Conservation (phyloP, 1,140 invertebrate species). For the Bradynema listronoti region DNA sequence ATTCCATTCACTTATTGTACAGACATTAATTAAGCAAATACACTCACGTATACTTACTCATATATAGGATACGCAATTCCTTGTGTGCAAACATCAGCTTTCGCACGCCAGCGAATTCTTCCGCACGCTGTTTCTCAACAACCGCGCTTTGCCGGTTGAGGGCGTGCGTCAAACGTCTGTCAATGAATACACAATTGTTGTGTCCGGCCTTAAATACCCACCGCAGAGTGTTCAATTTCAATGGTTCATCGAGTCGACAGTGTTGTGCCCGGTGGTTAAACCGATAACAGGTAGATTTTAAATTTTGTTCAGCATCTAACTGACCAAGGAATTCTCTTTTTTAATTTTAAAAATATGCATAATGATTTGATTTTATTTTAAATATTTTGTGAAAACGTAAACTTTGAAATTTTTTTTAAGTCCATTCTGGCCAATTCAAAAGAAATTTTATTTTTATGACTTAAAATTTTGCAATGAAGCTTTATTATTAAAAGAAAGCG, state of each 20-base stretch:
- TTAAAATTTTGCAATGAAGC: too few species aligned
- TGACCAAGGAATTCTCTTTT: not conserved
- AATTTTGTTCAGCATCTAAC: not conserved
- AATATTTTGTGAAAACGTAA: not conserved
- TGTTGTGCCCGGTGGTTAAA: slow-evolving; percentile 49
- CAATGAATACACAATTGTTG: slow-evolving; percentile 47
- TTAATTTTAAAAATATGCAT: too few species aligned
- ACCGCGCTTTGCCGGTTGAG: slow-evolving; percentile 39
- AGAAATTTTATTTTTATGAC: too few species aligned
- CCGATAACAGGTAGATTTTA: not conserved
- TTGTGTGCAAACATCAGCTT: slow-evolving; percentile 56
- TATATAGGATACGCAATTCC: slow-evolving; percentile 49
- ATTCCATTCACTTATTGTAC: slow-evolving; percentile 1
- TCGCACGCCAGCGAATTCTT: slow-evolving; percentile 55
- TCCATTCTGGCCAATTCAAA: too few species aligned
- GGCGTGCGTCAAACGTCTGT: slow-evolving; percentile 29
- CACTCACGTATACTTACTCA: not conserved
- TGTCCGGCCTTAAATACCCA: slow-evolving; percentile 47
- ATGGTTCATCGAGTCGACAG: slow-evolving; percentile 52
- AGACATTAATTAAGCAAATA: not conserved
- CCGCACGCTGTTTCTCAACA: slow-evolving; percentile 49
- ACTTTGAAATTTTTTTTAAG: too few species aligned
- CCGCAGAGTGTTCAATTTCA: slow-evolving; percentile 51
- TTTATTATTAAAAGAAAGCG: too few species aligned
- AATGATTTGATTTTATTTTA: not conserved